Percentiles rank a stretch among this genome's conserved stretches.
Evolutionary conservation across 2,113 vertebrate genomes (phyloP).

Genomic region (Gavialis gangeticus): DNA sequence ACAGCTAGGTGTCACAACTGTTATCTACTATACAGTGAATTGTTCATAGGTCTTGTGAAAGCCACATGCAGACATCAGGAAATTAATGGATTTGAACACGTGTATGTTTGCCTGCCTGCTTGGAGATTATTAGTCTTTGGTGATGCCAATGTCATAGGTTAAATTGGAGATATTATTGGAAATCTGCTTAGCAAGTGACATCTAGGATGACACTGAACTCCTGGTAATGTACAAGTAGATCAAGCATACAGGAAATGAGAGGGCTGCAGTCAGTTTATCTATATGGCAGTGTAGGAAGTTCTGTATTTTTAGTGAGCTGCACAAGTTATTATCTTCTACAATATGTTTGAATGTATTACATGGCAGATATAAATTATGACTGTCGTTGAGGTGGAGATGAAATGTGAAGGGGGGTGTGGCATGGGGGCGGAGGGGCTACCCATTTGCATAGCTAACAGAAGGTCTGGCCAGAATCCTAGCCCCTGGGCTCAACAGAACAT

Average conservation of each 20-base stretch:
- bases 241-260: not conserved
- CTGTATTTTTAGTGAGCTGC: too few species aligned
- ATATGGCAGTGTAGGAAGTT: too few species aligned
- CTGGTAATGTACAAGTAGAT: not conserved
- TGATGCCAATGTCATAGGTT: not conserved
- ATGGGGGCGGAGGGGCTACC: not conserved
- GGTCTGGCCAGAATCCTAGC: not conserved
- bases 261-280: too few species aligned
- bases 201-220: not conserved
- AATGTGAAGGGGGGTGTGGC: not conserved
- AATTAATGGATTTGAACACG: not conserved
- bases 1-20: not conserved
- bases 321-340: too few species aligned
- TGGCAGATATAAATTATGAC: too few species aligned
- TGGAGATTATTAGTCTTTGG: not conserved
- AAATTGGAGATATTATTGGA: not conserved
- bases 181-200: not conserved
- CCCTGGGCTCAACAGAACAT: not conserved
- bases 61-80: not conserved
- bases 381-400: not conserved
- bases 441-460: not conserved
- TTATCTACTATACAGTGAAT: not conserved
- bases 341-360: too few species aligned
- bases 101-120: accelerated
- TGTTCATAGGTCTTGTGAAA: not conserved